Evolutionary conservation across 2,888 invertebrate species (phyloP).

Genomic region (Polyommatus icarus): DNA sequence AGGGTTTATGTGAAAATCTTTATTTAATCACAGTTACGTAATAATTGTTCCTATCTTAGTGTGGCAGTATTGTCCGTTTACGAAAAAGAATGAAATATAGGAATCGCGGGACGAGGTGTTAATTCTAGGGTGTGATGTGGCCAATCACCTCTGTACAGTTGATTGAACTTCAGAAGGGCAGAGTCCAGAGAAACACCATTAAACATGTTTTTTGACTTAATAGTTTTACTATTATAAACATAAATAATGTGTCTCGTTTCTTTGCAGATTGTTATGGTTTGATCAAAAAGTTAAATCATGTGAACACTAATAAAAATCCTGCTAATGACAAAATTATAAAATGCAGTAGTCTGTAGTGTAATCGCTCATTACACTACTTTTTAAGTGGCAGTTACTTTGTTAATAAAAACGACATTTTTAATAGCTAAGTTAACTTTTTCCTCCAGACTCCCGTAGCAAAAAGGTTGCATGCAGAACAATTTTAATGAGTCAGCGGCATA

Average conservation of each 20-base stretch:
- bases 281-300: no score
- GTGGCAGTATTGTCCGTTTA: no score
- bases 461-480: background rate
- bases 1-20: no score
- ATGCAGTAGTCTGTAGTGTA: no score
- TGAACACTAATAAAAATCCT: no score
- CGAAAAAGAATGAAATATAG: no score
- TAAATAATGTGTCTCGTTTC: no score
- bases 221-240: background rate
- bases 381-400: background rate
- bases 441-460: background rate
- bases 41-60: no score
- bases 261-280: no score
- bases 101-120: no score
- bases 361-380: background rate
- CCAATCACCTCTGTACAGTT: background rate
- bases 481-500: background rate
- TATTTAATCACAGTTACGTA: no score
- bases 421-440: background rate
- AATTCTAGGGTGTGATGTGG: background rate
- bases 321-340: no score
- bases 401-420: background rate
- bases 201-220: background rate
- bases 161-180: background rate
- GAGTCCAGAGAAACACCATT: background rate